These are phyloP conservation scores for Zoanthus gigantus DNA, from an alignment of 92 coral and sea anemone genomes.

Conservation along the genomic window DNA sequence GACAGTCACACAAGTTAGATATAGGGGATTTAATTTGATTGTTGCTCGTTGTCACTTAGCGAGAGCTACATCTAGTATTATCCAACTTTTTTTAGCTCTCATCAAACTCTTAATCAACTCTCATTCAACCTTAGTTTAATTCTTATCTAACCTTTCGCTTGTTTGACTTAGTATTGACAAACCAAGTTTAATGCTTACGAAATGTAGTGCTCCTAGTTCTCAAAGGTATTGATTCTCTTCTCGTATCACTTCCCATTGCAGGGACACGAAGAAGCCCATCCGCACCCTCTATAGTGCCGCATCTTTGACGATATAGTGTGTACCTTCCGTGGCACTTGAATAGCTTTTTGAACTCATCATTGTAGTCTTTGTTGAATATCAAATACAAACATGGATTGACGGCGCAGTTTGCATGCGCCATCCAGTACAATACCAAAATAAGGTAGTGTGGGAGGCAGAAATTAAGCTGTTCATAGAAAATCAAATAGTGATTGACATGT, in stretches of 20 bases:
- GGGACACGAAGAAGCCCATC: not conserved
- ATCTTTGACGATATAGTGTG: not conserved
- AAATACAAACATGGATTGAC: constrained; percentile 31
- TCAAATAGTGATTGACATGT: constrained; percentile 34
- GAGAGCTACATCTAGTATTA: no score
- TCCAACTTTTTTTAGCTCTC: no score
- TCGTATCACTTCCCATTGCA: not conserved
- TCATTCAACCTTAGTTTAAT: no score
- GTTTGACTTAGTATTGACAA: not conserved
- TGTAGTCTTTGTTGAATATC: constrained; percentile 42
- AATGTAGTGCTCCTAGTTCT: not conserved
- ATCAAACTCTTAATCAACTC: no score
- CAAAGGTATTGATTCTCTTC: not conserved
- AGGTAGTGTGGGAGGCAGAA: constrained; percentile 7
- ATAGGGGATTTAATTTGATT: no score
- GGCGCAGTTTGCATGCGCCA: constrained; percentile 45
- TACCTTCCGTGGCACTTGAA: not conserved
- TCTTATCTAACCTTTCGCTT: not conserved
- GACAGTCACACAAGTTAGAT: no score
- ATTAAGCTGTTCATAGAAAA: not conserved
- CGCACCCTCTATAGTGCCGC: no score
- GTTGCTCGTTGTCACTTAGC: no score
- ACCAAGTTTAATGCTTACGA: not conserved
- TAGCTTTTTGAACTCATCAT: constrained; percentile 22
- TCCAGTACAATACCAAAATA: constrained; percentile 8